A percentile compares a stretch with the other conserved stretches of the same genome.
Evolutionary conservation across 2,113 vertebrate species (phyloP).

Genomic region (Onychostoma macrolepis): DNA sequence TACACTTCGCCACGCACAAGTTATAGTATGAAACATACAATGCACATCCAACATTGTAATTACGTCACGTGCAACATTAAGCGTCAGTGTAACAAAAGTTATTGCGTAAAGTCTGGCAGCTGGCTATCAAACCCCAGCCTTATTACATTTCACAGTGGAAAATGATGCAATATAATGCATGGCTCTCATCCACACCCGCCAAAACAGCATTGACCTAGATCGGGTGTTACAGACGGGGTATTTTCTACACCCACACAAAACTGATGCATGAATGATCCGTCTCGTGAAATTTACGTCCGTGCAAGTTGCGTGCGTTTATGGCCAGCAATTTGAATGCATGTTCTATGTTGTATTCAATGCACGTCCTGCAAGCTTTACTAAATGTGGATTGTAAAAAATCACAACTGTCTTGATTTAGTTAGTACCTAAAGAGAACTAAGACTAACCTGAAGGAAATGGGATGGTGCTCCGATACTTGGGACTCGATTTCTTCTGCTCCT

Average conservation of each 20-base stretch:
- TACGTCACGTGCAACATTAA: not conserved
- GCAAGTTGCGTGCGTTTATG: not conserved
- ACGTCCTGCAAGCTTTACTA: not conserved
- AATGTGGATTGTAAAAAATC: conserved; percentile 34
- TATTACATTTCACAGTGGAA: conserved; percentile 20
- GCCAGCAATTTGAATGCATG: not conserved
- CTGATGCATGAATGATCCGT: conserved; percentile 24
- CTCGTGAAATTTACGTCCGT: conserved; percentile 9
- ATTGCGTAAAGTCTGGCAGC: not conserved
- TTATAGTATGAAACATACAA: not conserved
- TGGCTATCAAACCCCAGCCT: not conserved
- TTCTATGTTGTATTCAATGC: not conserved
- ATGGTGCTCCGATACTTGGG: conserved; percentile 46
- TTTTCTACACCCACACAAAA: conserved; percentile 23
- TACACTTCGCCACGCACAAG: conserved; percentile 5
- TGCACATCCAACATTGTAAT: not conserved
- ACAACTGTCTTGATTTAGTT: not conserved
- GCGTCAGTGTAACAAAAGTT: conserved; percentile 9
- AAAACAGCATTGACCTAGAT: conserved; percentile 68
- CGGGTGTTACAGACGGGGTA: not conserved
- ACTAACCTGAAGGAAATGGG: conserved; percentile 50
- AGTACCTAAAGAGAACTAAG: not conserved
- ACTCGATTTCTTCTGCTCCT: conserved; percentile 60
- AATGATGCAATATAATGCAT: conserved; percentile 15
- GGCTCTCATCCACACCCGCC: conserved; percentile 59